Evolutionary conservation across 1,140 invertebrate genomes (phyloP), one percentile per base, ranked within the genome.

Genomic region (Drosophila sucinea): DNA sequence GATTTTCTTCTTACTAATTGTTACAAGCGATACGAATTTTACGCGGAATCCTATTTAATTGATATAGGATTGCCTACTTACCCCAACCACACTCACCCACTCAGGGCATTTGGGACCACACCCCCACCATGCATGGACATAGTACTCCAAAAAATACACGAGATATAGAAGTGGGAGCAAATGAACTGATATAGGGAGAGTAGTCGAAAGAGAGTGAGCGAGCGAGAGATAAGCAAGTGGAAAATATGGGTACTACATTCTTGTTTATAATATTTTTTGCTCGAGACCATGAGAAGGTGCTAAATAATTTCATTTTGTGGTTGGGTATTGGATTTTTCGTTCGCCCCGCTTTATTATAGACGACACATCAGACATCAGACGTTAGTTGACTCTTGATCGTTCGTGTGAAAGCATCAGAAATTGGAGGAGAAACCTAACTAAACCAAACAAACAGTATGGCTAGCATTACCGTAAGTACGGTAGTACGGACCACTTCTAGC

Each of bases 281-380:
- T 25, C 44, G 25, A 51, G 44, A 51, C 44, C 44, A 51, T 51
- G 44, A 10, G 23, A 51, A 51, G 44, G 44, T 51, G 44, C 44
- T 51, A 51, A 51, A 51, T 51, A 51, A 51, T 51, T 51, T 51
- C 23, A 51, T 51, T 25, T 51, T 25, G 23, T 51, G 44, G 23
- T 51, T 27, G 23, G 44, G 23, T 23, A 25, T 47, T 47, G 17
- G 44, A 7, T 51, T 7, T 51, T 51, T 1, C 17, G 44, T 27
- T 51, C 23, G 23, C 23, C 23, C 44, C 23, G 25, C 27, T 51
- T 51, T 25, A 51, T 27, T 51, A 51, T 51, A 51, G 23, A n/a
- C 23, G 44, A 51, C 44, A 51, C 1, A 7, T 3, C 2, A 8
- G 44, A 25, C 44, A 17, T 51, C 27, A 27, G 44, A 51, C 8